These are phyloP conservation scores for Rhynchopsitta pachyrhyncha DNA, from an alignment of 2,113 vertebrate genomes.

Conservation along the genomic window DNA sequence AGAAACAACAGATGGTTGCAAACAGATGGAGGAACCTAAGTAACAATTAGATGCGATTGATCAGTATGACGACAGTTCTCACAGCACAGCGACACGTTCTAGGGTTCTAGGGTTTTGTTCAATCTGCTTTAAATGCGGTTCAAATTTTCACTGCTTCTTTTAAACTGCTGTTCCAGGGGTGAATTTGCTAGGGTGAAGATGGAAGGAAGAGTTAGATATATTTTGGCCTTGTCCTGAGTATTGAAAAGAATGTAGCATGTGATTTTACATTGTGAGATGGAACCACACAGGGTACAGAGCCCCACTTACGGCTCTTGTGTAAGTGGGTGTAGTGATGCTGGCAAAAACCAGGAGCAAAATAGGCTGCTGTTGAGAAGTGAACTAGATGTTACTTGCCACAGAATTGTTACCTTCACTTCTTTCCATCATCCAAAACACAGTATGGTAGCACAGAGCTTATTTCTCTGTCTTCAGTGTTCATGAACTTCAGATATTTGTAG, in stretches of 20 bases:
- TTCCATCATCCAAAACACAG: not conserved
- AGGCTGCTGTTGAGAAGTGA: not conserved
- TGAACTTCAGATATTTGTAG: not conserved
- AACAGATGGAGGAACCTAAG: constrained; percentile 53
- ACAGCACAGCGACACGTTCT: not conserved
- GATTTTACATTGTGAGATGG: not conserved
- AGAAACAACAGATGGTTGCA: constrained; percentile 60
- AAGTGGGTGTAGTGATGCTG: not conserved
- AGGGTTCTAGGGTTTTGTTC: constrained; percentile 3
- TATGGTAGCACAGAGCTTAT: not conserved
- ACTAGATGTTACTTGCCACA: not conserved
- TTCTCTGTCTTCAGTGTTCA: not conserved
- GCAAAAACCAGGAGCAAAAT: not conserved
- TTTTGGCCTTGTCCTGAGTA: not conserved
- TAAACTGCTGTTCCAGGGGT: not conserved
- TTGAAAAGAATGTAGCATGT: fast-evolving
- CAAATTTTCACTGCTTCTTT: not conserved
- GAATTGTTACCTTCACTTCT: not conserved
- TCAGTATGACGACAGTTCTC: not conserved
- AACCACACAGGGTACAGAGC: not conserved
- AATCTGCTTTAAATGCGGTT: not conserved
- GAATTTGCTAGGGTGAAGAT: not conserved
- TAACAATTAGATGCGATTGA: constrained; percentile 61
- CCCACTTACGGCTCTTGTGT: not conserved
- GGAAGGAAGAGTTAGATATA: not conserved